Percentiles rank a stretch among this genome's conserved stretches.
These are phyloP conservation scores for Drosophila mojavensis DNA, from an alignment of 1,140 invertebrate genomes.

Conservation along the genomic window DNA sequence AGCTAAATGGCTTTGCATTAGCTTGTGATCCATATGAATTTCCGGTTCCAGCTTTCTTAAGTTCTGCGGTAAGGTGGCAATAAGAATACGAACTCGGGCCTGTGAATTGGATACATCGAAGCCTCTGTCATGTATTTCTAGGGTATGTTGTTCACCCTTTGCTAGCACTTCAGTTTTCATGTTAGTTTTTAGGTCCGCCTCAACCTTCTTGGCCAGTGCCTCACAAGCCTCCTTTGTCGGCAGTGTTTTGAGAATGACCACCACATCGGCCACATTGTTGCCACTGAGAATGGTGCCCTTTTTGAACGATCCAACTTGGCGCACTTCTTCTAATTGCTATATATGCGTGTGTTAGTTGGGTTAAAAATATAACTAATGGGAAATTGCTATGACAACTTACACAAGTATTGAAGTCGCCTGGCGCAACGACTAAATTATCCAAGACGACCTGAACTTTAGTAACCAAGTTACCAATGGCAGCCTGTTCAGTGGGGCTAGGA, in stretches of 20 bases:
- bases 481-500: slow-evolving; percentile 94
- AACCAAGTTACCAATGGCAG: slow-evolving; percentile 95
- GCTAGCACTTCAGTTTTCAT: slow-evolving; percentile 87
- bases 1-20: slow-evolving; percentile 94
- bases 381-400: slow-evolving; percentile 87
- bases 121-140: slow-evolving; percentile 89
- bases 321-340: slow-evolving; percentile 97
- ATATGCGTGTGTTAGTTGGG: slow-evolving; percentile 11
- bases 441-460: slow-evolving; percentile 96
- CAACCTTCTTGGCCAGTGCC: slow-evolving; percentile 94
- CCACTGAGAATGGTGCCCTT: slow-evolving; percentile 99
- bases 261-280: slow-evolving; percentile 97
- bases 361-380: background rate
- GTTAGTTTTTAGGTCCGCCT: slow-evolving; percentile 91
- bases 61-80: slow-evolving; percentile 97
- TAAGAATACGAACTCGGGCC: slow-evolving; percentile 94
- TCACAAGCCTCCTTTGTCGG: slow-evolving; percentile 98
- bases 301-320: slow-evolving; percentile 98
- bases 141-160: slow-evolving; percentile 87
- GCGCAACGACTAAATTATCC: slow-evolving; percentile 96
- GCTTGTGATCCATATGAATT: slow-evolving; percentile 93
- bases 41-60: slow-evolving; percentile 96
- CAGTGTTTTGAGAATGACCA: slow-evolving; percentile 98
- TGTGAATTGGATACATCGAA: slow-evolving; percentile 93
- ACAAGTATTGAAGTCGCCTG: slow-evolving; percentile 97